phyloP scores from a whole-genome alignment of 1,140 invertebrate genomes.

The Neodiprion virginianus region DNA sequence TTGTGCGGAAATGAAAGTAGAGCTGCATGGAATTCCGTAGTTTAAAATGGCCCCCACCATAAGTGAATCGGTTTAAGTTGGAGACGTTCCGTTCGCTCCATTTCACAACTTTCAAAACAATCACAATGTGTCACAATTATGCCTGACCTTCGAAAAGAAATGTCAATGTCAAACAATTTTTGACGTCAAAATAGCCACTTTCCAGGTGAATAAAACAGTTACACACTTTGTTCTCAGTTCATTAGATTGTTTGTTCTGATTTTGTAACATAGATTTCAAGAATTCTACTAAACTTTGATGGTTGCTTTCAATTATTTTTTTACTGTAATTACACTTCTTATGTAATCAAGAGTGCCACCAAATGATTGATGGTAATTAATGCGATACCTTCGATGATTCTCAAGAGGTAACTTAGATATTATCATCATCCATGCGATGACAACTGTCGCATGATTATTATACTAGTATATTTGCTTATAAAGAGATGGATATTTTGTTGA shows the following conservation, averaged over 20 bases:
- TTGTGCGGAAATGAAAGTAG: no score
- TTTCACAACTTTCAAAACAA: no score
- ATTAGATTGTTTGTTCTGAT: background rate
- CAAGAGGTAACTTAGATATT: constrained; percentile 6
- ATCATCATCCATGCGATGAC: no score
- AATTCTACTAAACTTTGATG: background rate
- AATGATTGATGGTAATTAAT: constrained; percentile 9
- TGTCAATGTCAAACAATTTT: constrained; percentile 18
- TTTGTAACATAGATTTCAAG: background rate
- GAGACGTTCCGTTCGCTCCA: no score
- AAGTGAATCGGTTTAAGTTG: no score
- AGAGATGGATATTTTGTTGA: no score
- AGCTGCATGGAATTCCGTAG: no score
- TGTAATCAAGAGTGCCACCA: background rate
- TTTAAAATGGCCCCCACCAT: no score
- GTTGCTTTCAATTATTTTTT: background rate
- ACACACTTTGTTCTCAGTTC: constrained; percentile 8
- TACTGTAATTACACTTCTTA: background rate
- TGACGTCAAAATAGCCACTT: background rate
- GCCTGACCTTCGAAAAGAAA: background rate
- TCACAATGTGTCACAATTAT: no score
- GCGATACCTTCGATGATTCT: constrained; percentile 20
- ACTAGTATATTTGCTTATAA: no score
- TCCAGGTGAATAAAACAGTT: background rate
- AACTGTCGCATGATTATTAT: no score